Percentiles rank a stretch among this genome's conserved stretches.
phyloP scores from a whole-genome alignment of 2,797 vertebrate genomes.

The Acestrorhynchus altus region DNA sequence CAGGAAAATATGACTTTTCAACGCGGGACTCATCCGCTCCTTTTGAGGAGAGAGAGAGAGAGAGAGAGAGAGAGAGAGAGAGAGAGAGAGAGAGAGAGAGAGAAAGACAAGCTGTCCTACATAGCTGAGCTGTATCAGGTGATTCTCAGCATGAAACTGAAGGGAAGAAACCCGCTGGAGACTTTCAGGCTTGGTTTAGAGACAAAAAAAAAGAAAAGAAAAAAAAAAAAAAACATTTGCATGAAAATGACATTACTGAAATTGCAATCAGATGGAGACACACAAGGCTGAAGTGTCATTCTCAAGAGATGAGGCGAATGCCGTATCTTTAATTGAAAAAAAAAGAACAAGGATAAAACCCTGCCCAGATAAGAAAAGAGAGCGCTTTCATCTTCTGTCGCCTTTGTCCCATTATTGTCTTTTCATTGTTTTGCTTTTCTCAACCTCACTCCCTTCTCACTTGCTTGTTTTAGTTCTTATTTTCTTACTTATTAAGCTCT shows the following conservation, averaged over 20 bases:
- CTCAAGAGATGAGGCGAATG: slow-evolving; percentile 60
- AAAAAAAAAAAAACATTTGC: slow-evolving; percentile 62
- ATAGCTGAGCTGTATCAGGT: slow-evolving; percentile 46
- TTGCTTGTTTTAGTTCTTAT: slow-evolving; percentile 5
- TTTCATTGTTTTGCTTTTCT: slow-evolving; percentile 60
- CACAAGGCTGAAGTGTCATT: slow-evolving; percentile 59
- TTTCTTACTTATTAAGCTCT: slow-evolving; percentile 14
- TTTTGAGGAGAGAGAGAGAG: not conserved
- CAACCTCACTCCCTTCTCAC: slow-evolving; percentile 12
- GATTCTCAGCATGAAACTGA: slow-evolving; percentile 51
- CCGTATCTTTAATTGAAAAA: slow-evolving; percentile 72
- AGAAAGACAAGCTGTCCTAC: slow-evolving; percentile 29
- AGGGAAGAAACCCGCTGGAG: slow-evolving; percentile 36
- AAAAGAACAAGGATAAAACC: slow-evolving; percentile 60
- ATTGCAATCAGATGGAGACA: slow-evolving; percentile 66
- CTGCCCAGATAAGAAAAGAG: slow-evolving; percentile 63
- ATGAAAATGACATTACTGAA: slow-evolving; percentile 74
- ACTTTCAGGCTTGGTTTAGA: slow-evolving; percentile 54
- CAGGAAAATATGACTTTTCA: slow-evolving; percentile 19
- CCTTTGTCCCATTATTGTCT: slow-evolving; percentile 63
- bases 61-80: not conserved
- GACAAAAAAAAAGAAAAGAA: slow-evolving; percentile 31
- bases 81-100: not conserved
- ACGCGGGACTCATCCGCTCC: slow-evolving; percentile 40
- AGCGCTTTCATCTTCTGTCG: slow-evolving; percentile 61